These are phyloP conservation scores for Brachymystax lenok DNA, from an alignment of 2,797 vertebrate genomes.

Conservation along the genomic window DNA sequence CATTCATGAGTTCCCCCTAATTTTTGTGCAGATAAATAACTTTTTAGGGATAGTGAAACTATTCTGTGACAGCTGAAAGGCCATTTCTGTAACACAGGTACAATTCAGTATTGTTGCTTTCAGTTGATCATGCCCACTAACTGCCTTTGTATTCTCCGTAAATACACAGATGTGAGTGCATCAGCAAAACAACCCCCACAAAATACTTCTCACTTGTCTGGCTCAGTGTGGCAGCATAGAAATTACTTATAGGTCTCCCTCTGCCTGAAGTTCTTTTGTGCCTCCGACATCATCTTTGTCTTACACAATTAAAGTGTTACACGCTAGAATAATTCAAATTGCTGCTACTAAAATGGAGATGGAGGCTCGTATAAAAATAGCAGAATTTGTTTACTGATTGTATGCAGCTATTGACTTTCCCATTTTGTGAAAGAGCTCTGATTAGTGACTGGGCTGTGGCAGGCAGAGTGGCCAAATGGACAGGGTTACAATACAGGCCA, in stretches of 20 bases:
- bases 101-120: slow-evolving; percentile 1
- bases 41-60: not conserved
- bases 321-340: slow-evolving; percentile 96
- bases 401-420: slow-evolving; percentile 85
- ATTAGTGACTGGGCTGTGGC: slow-evolving; percentile 66
- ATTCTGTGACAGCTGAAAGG: not conserved
- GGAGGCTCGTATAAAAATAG: slow-evolving; percentile 80
- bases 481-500: slow-evolving; percentile 70
- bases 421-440: slow-evolving; percentile 84
- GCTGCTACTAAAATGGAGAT: slow-evolving; percentile 86
- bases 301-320: slow-evolving; percentile 95
- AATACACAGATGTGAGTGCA: slow-evolving; percentile 55
- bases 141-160: slow-evolving; percentile 56
- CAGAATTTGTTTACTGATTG: slow-evolving; percentile 92
- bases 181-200: slow-evolving; percentile 76
- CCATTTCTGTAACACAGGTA: not conserved
- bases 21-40: too few species aligned
- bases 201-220: slow-evolving; percentile 86
- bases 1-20: too few species aligned
- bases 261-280: slow-evolving; percentile 85
- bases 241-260: slow-evolving; percentile 23
- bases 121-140: slow-evolving; percentile 4
- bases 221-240: slow-evolving; percentile 40
- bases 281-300: slow-evolving; percentile 92
- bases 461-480: slow-evolving; percentile 49